Base-by-base conservation (phyloP, 2,888 invertebrate genomes). In the Acronicta leporina region DNA sequence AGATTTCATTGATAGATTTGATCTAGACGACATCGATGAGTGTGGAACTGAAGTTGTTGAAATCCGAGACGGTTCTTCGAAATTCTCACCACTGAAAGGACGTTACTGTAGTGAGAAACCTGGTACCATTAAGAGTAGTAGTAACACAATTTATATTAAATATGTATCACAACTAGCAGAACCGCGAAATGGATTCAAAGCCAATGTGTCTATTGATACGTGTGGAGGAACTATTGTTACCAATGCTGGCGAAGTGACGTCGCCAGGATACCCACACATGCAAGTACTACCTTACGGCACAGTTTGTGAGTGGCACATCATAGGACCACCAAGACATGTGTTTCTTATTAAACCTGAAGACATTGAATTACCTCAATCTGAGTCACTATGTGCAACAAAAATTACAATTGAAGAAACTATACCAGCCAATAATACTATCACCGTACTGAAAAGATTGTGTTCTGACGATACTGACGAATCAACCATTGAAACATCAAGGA, bases 51-150 rank as follows among this genome's bases (percentile, higher is more conserved):
- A 97, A 82, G 97, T 95, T 71, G 93, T 99, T 0, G 98, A 98
- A 88, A 82, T 99, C 8, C 95, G 96, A 67, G 98, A 99, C 87
- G 99, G 99, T 0, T 96, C 96, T 0, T 97, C 98, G 0, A 93
- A 92, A 20, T 82, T 95, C 56, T 96, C 99, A 0, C 95, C 95
- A 0, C 75, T 95, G 0, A 85, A 98, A 42, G 96, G 96, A 1
- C 95, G 90, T 68, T 96, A 90, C 81, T 98, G 98, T 81, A 80
- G 85, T n/a, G 87, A 89, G 1, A 92, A 85, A 43, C 97, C 97
- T 0, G 95, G 95, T 42, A 96, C 96, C 0, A 89, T 95, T 45
- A 94, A 94, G 75, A 95, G 96, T 0, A 95, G 93, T 4, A 96
- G 95, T 51, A 98, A 97, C 82, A 91, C 96, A 54, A 80, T 98